Evolutionary conservation across 2,888 invertebrate genomes (phyloP).

Genomic region (Eugnorisma glareosa): DNA sequence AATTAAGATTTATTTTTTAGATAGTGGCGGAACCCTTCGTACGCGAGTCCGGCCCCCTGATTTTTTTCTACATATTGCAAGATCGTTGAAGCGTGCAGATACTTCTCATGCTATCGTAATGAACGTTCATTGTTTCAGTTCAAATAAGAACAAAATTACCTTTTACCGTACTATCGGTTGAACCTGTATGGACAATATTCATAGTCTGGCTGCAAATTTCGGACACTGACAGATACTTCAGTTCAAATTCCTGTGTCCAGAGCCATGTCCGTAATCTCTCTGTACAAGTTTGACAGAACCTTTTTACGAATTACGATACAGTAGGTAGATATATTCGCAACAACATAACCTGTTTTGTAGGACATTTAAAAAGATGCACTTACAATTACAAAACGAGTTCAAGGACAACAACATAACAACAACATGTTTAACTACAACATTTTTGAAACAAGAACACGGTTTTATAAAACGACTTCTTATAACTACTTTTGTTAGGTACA

Average conservation of each 20-base stretch:
- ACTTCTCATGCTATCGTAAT: not conserved
- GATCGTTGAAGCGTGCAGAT: not conserved
- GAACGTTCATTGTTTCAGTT: not conserved
- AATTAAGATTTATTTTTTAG: too few species aligned
- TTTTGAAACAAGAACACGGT: slow-evolving; percentile 3
- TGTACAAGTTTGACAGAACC: not conserved
- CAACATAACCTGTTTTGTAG: not conserved
- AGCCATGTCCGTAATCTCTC: not conserved
- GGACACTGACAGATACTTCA: not conserved
- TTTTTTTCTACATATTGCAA: not conserved
- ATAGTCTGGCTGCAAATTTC: not conserved
- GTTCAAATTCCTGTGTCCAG: not conserved
- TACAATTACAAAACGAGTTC: not conserved
- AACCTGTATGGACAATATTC: not conserved
- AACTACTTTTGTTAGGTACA: not conserved
- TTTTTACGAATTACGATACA: too few species aligned
- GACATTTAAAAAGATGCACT: not conserved
- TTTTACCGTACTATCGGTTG: not conserved
- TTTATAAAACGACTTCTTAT: not conserved
- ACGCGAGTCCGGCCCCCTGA: too few species aligned
- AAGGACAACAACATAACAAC: too few species aligned
- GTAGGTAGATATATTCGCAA: not conserved
- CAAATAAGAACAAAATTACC: not conserved
- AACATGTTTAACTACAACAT: too few species aligned
- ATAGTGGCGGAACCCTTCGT: too few species aligned